These are phyloP conservation scores for Phengaris arion DNA, from an alignment of 2,888 invertebrate genomes.

Conservation along the genomic window DNA sequence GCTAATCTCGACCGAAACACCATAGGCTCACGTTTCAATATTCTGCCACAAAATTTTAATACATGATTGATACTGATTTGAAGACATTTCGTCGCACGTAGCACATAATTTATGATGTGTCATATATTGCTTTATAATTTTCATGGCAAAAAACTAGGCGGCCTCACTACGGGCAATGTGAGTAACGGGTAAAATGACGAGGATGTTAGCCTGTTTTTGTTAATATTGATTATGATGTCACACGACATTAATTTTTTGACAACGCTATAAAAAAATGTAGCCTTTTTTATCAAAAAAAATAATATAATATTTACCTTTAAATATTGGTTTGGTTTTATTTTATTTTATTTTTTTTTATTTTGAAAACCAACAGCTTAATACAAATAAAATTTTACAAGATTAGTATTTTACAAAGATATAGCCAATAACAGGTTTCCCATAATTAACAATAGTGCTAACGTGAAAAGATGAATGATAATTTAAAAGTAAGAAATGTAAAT, in stretches of 20 bases:
- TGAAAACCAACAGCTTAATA: too few relatives aligned
- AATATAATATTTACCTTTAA: too few relatives aligned
- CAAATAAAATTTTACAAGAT: too few relatives aligned
- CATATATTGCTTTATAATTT: slow-evolving; percentile 37
- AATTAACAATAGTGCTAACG: too few relatives aligned
- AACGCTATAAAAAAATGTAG: not conserved
- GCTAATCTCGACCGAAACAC: slow-evolving; percentile 20
- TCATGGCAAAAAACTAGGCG: slow-evolving; percentile 30
- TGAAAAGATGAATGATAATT: too few relatives aligned
- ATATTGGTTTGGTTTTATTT: not conserved
- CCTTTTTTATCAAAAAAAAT: too few relatives aligned
- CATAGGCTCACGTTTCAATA: slow-evolving; percentile 27
- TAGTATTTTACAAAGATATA: too few relatives aligned
- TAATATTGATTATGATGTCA: slow-evolving; percentile 28
- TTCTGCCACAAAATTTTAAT: slow-evolving; percentile 25
- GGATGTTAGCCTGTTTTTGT: slow-evolving; percentile 21
- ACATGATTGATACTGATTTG: slow-evolving; percentile 36
- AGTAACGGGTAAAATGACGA: slow-evolving; percentile 16
- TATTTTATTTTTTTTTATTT: too few relatives aligned
- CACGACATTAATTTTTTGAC: slow-evolving; percentile 13
- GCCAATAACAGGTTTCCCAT: too few relatives aligned
- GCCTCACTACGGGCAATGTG: slow-evolving; percentile 27
- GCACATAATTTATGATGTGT: slow-evolving; percentile 40
- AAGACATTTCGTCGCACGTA: slow-evolving; percentile 31
- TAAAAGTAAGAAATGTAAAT: too few relatives aligned